Evolutionary conservation across 2,888 invertebrate genomes (phyloP), one percentile per base, ranked within the genome.

Genomic region (Polydrusus cervinus): DNA sequence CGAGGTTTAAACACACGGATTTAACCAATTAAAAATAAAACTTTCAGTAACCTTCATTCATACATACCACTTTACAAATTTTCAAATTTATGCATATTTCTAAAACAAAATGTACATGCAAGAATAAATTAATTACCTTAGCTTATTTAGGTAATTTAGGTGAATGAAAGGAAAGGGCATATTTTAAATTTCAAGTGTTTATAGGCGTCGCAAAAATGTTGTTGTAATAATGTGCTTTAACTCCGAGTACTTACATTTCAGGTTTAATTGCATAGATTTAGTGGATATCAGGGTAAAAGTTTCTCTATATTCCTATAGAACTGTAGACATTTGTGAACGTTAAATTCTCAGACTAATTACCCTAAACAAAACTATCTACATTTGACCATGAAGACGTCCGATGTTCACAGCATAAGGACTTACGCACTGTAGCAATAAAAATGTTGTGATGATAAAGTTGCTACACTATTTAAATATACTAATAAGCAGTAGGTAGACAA

Each of bases 111-210:
- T n/a, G 10, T 18, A 8, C 0, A 25, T 25, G 6, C 20, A 51
- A 43, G n/a, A 43, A 18, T 10, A 34, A 64, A 25, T 47, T 16
- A 47, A 47, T 47, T 66, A 53, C 16, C 13, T 38, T 30, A 53
- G 53, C 38, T 34, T 14, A 20, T 53, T 66, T 18, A 18, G 49
- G 8, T 40, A 34, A 66, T 53, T 45, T 47, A 61, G 20, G 16
- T 18, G 34, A 61, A 47, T 34, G 51, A 47, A 60, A 47, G 45
- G 60, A 61, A 70, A 38, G 38, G 60, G 34, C 61, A 70, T 70
- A 61, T 61, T 61, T 70, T 61, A 61, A 38, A 38, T 66, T 53
- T 53, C 16, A 53, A 16, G 11, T 70, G 20, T 30, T 38, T 49
- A 38, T 10, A 49, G 20, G 7, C 60, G 61, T 25, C 45, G 18